phyloP scores from a whole-genome alignment of 2,888 invertebrate genomes.

The Rhopalosiphum nymphaeae region DNA sequence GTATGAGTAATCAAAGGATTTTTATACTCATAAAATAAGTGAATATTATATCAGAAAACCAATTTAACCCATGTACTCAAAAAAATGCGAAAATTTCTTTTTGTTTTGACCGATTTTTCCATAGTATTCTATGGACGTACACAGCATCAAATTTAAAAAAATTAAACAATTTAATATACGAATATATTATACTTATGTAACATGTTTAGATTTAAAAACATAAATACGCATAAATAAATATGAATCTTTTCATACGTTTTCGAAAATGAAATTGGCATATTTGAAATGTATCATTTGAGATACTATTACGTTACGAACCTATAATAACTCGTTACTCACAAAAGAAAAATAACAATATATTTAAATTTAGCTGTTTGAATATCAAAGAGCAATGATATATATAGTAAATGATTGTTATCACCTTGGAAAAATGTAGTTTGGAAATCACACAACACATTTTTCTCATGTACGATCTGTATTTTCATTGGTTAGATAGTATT shows the following conservation, averaged over 20 bases:
- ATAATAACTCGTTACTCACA: neutral
- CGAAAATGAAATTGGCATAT: neutral
- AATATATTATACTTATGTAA: neutral
- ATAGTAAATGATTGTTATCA: neutral
- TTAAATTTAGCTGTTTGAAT: constrained; percentile 1
- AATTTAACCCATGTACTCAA: neutral
- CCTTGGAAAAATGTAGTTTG: neutral
- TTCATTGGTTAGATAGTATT: neutral
- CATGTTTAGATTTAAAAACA: neutral
- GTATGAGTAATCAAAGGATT: neutral
- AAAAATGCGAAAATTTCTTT: neutral
- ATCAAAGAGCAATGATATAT: neutral
- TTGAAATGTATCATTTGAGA: neutral
- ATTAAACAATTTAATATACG: neutral
- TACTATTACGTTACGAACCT: neutral
- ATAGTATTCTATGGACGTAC: neutral
- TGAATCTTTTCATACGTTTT: neutral
- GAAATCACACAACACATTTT: neutral
- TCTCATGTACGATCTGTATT: too few species aligned
- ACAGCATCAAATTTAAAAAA: neutral
- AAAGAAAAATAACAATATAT: constrained; percentile 2
- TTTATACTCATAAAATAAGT: neutral
- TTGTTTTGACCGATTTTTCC: neutral
- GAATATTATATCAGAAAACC: neutral
- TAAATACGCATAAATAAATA: too few species aligned